Conservation (phyloP, 2,113 vertebrate genomes). For the Prolemur simus region DNA sequence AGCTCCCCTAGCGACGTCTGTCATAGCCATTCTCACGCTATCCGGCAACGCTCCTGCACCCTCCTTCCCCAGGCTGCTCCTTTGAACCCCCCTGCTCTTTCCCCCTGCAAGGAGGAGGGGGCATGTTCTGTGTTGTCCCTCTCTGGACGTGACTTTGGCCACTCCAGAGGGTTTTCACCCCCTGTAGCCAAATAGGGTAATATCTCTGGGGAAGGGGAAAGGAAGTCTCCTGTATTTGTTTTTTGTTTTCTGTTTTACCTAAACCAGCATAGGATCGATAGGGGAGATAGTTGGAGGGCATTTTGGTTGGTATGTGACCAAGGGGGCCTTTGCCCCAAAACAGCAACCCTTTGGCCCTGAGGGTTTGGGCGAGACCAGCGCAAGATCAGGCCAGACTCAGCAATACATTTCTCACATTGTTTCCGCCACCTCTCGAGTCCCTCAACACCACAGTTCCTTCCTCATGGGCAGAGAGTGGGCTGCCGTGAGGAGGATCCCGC, state of each 20-base stretch:
- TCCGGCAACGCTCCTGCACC: rapidly evolving
- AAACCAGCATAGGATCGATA: neutral
- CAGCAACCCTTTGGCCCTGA: neutral
- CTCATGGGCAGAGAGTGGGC: neutral
- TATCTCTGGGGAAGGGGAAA: neutral
- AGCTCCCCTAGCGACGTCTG: neutral
- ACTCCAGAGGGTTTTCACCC: neutral
- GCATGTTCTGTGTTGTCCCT: neutral
- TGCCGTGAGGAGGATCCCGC: neutral
- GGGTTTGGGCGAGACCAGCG: neutral
- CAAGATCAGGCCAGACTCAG: neutral
- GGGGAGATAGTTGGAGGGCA: neutral
- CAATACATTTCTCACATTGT: neutral
- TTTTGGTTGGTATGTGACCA: neutral
- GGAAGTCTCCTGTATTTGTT: neutral
- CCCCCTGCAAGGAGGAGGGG: neutral
- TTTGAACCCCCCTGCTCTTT: neutral
- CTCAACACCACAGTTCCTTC: neutral
- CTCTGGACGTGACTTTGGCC: neutral
- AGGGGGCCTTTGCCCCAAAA: neutral
- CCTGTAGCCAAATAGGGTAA: neutral
- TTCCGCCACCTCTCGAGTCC: neutral
- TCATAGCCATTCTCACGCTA: neutral
- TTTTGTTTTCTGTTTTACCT: neutral
- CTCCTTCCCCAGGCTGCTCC: neutral